Conservation (phyloP, 2,888 invertebrate genomes). For the Oasisia sp. region DNA sequence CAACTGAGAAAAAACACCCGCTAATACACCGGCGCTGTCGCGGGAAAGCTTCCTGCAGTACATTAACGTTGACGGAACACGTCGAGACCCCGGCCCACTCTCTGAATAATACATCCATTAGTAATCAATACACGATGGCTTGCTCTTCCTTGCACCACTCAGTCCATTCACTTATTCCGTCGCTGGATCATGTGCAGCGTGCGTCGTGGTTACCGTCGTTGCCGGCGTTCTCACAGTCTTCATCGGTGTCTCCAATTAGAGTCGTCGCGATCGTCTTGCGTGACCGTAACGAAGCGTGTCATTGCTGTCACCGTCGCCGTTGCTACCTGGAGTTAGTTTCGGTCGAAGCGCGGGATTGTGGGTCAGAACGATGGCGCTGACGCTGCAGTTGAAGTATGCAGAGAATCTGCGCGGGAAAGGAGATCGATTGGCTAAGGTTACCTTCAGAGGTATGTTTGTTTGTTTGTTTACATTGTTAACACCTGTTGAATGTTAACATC, state of each 20-base stretch:
- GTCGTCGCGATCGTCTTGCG: background rate
- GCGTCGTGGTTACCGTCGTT: background rate
- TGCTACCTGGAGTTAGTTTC: background rate
- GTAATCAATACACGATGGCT: slow-evolving; percentile 7
- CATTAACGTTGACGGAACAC: background rate
- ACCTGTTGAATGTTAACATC: background rate
- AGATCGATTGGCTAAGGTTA: slow-evolving; percentile 63
- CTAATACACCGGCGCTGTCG: background rate
- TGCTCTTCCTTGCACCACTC: background rate
- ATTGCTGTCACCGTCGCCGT: background rate
- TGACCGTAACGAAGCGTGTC: background rate
- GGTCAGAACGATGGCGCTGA: slow-evolving; percentile 57
- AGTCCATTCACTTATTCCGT: background rate
- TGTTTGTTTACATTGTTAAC: background rate
- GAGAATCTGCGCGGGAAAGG: slow-evolving; percentile 60
- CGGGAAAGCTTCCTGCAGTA: background rate
- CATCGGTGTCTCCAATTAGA: background rate
- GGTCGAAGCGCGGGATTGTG: background rate
- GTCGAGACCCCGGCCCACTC: background rate
- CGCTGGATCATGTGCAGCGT: background rate
- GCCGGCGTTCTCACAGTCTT: background rate
- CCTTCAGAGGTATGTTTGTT: slow-evolving; percentile 78
- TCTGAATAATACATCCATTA: background rate
- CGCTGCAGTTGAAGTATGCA: slow-evolving; percentile 62
- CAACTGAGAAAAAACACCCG: background rate